Conservation (phyloP, 2,888 invertebrate genomes). For the Azorinus chamasolen region DNA sequence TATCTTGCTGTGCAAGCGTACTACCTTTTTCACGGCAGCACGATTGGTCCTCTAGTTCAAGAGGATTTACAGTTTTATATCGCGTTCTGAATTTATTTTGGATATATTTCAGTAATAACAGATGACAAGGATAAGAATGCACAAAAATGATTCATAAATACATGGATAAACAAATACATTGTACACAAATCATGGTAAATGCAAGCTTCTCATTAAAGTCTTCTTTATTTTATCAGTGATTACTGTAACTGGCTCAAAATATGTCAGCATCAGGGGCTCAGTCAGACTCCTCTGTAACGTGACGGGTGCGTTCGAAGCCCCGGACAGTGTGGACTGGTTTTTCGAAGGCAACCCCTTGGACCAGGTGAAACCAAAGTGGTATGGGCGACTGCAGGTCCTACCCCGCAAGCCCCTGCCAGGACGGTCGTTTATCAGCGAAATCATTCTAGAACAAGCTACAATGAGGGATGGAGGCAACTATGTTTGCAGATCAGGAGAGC, state of each 20-base stretch:
- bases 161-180: no score
- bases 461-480: constrained; percentile 64
- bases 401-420: constrained; percentile 64
- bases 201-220: no score
- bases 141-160: no score
- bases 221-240: no score
- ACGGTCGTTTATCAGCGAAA: constrained; percentile 61
- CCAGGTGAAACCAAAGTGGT: constrained; percentile 54
- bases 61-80: no score
- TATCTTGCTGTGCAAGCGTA: no score
- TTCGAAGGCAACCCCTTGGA: constrained; percentile 72
- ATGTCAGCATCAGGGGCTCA: constrained; percentile 70
- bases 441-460: constrained; percentile 61
- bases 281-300: constrained; percentile 78
- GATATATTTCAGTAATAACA: no score
- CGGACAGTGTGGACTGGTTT: constrained; percentile 79
- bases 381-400: constrained; percentile 43
- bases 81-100: no score
- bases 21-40: no score
- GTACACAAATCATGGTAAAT: no score
- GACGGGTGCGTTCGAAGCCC: constrained; percentile 76
- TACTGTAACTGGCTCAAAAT: constrained; percentile 72
- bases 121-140: no score
- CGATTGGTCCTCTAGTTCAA: no score
- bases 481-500: constrained; percentile 61